Evolutionary conservation across 2,888 invertebrate species (phyloP), one percentile per base, ranked within the genome.

Genomic region (Theretra japonica): DNA sequence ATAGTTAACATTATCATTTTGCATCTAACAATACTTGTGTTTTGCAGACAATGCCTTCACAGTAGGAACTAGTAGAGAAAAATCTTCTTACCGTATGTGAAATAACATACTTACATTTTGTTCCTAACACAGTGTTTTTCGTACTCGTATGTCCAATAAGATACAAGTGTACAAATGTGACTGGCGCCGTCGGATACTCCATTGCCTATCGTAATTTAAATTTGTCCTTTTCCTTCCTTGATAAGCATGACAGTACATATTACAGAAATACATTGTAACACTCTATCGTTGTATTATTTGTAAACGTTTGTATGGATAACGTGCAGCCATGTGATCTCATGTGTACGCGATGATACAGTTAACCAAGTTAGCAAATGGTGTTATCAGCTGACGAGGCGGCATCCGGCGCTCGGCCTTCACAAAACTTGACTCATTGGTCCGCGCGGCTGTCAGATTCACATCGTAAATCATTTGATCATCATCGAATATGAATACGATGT

Each of bases 401-500:
- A 86, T 89, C 88, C 89, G 88, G 85, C 83, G 76, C 74, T 76
- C 81, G 89, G 80, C 90, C 89, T 90, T 89, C 88, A 80, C 75
- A 73, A 75, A 80, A 81, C 79, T 81, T 83, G 89, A 91, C 85
- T 91, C 90, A 90, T 83, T 65, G 65, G 48, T 48, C 77, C 81
- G 81, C 77, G 79, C 79, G 75, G 68, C 75, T 80, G 83, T 83
- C 85, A 84, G 83, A 83, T 84, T 88, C 85, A 82, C 85, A 84
- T 86, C 83, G 85, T 85, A 84, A 86, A 86, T 85, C 84, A 83
- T 81, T 76, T 65, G 41, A 41, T 15, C 65, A 48, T 65, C 48
- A 48, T 65, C 65, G 23, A 65, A 65, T 65, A 17, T 19, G 23
- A 65, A 48, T 65, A 48, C 48, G 25, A 41, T 48, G 65, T 48